phyloP scores from a whole-genome alignment of 92 coral and sea anemone species.

The Epizoanthus scotinus region DNA sequence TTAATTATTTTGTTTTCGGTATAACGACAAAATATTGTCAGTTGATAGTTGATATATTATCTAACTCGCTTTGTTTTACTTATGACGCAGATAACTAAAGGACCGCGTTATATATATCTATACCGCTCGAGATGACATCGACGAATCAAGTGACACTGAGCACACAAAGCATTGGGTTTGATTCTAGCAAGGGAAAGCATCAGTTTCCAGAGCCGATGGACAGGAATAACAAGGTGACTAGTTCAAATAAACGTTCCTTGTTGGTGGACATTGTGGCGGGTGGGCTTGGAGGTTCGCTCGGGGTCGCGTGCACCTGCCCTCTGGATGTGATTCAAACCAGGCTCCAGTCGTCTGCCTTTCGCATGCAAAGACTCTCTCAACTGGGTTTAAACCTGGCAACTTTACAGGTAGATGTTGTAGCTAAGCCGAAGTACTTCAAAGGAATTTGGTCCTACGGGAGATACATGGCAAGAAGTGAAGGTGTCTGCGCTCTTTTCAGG shows the following conservation, averaged over 20 bases:
- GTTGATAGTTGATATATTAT: too few species aligned
- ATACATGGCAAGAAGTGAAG: constrained; percentile 51
- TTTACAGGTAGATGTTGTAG: constrained; percentile 13
- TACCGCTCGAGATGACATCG: too few species aligned
- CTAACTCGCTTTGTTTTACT: too few species aligned
- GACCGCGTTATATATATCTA: too few species aligned
- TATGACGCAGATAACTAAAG: too few species aligned
- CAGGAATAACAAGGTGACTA: not conserved
- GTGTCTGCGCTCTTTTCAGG: constrained; percentile 42
- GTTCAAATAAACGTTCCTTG: constrained; percentile 16
- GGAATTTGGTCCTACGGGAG: constrained; percentile 48
- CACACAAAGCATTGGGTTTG: constrained; percentile 7
- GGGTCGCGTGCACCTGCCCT: constrained; percentile 46
- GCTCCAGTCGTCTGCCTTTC: constrained; percentile 55
- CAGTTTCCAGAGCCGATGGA: not conserved
- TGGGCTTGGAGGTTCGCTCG: constrained; percentile 49
- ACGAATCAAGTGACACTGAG: too few species aligned
- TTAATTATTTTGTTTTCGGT: too few species aligned
- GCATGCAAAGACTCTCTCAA: constrained; percentile 39
- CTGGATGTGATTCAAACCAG: constrained; percentile 58
- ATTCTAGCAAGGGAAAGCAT: not conserved
- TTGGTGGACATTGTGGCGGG: constrained; percentile 50
- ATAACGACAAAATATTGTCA: too few species aligned
- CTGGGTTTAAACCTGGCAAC: constrained; percentile 43
- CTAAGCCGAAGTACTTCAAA: constrained; percentile 27